Evolutionary conservation across 2,113 vertebrate species (phyloP).

Genomic region (Electrona antarctica): DNA sequence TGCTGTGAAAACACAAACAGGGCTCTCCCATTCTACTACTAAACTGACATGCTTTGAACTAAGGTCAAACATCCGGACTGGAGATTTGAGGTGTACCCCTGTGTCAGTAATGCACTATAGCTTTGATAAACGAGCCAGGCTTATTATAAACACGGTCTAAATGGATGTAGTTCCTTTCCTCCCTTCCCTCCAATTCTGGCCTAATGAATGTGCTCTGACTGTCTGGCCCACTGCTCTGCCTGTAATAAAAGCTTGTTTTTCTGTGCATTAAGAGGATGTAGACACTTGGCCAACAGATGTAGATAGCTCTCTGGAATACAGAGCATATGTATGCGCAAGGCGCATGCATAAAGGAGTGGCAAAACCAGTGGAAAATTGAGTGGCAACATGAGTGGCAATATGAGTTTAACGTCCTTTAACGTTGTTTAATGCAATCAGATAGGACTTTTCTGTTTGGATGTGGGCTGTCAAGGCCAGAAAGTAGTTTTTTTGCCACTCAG

Average conservation of each 20-base stretch:
- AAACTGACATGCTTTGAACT: conserved; percentile 2
- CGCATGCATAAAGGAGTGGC: too few species aligned
- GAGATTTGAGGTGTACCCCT: neutral
- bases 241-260: conserved; percentile 53
- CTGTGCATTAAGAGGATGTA: conserved; percentile 27
- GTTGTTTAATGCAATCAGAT: too few species aligned
- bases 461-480: too few species aligned
- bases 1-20: too few species aligned
- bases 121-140: conserved; percentile 1
- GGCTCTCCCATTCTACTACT: neutral
- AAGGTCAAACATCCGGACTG: neutral
- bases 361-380: too few species aligned
- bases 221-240: conserved; percentile 43
- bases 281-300: conserved; percentile 29
- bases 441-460: too few species aligned
- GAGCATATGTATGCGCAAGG: too few species aligned
- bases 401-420: too few species aligned
- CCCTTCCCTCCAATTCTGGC: conserved; percentile 60
- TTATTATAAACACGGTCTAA: conserved; percentile 34
- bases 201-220: conserved; percentile 34
- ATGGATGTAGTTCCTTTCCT: neutral
- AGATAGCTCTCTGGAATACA: conserved; percentile 12
- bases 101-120: neutral
- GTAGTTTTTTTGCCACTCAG: too few species aligned
- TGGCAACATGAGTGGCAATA: too few species aligned